Percentiles rank a stretch among this genome's conserved stretches.
These are phyloP conservation scores for Ascidia mentula DNA, from an alignment of 23 tunicate species.

Conservation along the genomic window DNA sequence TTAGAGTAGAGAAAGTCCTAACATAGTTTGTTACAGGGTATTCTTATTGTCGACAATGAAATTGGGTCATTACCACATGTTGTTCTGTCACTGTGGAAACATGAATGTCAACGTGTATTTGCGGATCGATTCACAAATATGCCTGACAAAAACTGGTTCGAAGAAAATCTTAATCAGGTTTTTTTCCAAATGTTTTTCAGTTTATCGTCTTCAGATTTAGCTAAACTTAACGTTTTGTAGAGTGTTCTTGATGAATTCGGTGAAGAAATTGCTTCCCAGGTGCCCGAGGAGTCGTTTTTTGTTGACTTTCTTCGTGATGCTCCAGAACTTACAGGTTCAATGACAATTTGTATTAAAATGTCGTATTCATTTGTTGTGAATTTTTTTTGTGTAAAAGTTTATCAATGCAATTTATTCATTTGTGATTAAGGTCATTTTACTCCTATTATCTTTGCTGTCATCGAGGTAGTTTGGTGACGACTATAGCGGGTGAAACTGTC, in stretches of 20 bases:
- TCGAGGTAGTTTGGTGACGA: no score
- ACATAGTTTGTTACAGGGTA: slow-evolving; percentile 34
- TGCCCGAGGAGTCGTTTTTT: slow-evolving; percentile 62
- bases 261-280: slow-evolving; percentile 35
- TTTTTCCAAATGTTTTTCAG: background rate
- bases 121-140: slow-evolving; percentile 79
- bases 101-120: slow-evolving; percentile 67
- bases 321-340: slow-evolving; percentile 74
- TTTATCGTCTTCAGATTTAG: no score
- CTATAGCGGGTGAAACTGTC: no score
- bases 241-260: slow-evolving; percentile 47
- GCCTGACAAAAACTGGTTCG: slow-evolving; percentile 80
- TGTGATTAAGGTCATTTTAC: no score
- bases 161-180: slow-evolving; percentile 44
- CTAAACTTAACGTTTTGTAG: no score
- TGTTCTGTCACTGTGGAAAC: slow-evolving; percentile 69
- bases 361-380: background rate
- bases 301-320: slow-evolving; percentile 87
- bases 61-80: slow-evolving; percentile 17
- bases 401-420: no score
- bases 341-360: background rate
- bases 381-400: background rate
- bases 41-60: slow-evolving; percentile 37
- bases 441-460: no score
- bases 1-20: background rate